Base-by-base conservation (phyloP, 2,888 invertebrate genomes). In the Leucophenga montana region DNA sequence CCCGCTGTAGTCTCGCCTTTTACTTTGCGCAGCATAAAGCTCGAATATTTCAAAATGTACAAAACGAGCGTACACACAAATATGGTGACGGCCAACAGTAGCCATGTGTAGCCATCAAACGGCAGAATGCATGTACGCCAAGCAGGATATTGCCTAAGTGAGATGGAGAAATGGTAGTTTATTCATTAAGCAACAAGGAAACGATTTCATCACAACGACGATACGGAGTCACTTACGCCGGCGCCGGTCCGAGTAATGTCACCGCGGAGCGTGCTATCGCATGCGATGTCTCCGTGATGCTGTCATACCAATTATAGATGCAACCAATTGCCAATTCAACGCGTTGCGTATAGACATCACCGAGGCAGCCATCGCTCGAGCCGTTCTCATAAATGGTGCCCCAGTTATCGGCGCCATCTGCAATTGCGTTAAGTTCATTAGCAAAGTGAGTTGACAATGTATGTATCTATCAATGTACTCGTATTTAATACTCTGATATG, bases 251-350 rank as follows among this genome's bases (percentile, higher is more conserved):
- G 3, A 88, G 67, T 13, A 88, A 75, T 0, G 87, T 86, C 0
- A 88, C 87, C 1, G 86, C 83, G 0, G 88, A 88, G 44, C 87
- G 83, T 0, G 87, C 86, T 20, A 88, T 87, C 5, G 80, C 71
- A 22, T 79, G 75, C 0, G 88, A 88, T 4, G 85, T 85, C 75
- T 88, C 88, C 14, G 86, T 87, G 4, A 86, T 78, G 31, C 82
- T 78, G 70, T 86, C 75, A 46, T 87, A 88, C 88, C 88, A 88
- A 71, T 88, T 88, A 73, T 88, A 88, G 18, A 87, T 83, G 68
- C 88, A 87, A 0, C 88, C 88, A 59, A 88, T 85, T 48, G 86
- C 87, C 72, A 88, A 44, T 66, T 88, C 88, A 1, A 84, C 83
- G 13, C 84, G 78, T 44, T 86, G 85, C 2, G 78, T 78, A 54